Conservation (phyloP, 1,140 invertebrate genomes). For the Drosophila nigrodunni region DNA sequence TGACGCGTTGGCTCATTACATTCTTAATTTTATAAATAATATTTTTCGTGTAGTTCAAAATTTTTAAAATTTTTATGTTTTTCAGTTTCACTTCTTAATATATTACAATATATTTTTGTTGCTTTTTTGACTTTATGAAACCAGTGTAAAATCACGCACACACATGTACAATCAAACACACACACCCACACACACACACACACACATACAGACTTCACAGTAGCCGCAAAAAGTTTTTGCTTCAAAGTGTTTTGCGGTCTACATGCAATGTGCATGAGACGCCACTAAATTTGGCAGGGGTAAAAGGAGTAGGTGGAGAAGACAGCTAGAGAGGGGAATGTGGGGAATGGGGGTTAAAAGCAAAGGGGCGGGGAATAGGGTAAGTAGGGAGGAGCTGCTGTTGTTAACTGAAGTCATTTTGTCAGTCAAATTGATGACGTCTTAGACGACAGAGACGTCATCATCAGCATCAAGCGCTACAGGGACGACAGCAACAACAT, state of each 20-base stretch:
- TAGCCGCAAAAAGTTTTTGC: slow-evolving; percentile 59
- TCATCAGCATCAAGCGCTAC: neutral
- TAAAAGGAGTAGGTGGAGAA: neutral
- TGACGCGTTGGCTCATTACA: no score
- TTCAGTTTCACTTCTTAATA: no score
- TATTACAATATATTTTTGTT: no score
- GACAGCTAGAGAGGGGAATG: neutral
- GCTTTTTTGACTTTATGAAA: no score
- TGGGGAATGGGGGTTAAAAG: neutral
- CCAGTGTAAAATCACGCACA: slow-evolving; percentile 47
- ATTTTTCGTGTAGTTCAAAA: no score
- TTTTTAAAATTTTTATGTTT: no score
- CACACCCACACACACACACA: neutral
- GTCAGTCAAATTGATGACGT: slow-evolving; percentile 64
- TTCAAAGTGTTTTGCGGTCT: slow-evolving; percentile 72
- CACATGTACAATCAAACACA: neutral
- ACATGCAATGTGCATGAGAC: slow-evolving; percentile 17
- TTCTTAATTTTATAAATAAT: no score
- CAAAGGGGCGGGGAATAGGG: neutral
- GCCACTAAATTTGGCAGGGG: neutral
- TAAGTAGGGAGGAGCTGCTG: neutral
- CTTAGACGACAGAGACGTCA: slow-evolving; percentile 40
- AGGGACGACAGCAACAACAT: neutral
- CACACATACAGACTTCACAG: slow-evolving; percentile 18
- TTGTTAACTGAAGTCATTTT: slow-evolving; percentile 1